These are phyloP conservation scores for Myanophis thanlyinensis DNA, from an alignment of 2,113 vertebrate species.

Conservation along the genomic window DNA sequence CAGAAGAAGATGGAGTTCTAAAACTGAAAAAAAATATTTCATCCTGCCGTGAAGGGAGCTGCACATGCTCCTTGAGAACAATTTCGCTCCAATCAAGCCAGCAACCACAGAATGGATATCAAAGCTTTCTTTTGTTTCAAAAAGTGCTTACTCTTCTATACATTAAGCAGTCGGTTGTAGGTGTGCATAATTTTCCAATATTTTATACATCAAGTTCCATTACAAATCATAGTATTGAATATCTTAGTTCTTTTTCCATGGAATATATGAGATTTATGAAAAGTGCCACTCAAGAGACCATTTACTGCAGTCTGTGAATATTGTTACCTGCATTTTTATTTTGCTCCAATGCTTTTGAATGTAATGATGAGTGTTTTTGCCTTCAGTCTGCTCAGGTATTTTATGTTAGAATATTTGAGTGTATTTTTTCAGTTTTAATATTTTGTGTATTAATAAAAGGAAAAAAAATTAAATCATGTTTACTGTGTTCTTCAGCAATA, in stretches of 20 bases:
- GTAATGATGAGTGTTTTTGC: slow-evolving; percentile 40
- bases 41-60: background rate
- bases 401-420: slow-evolving; percentile 58
- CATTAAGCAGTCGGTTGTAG: slow-evolving; percentile 4
- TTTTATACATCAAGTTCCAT: slow-evolving; percentile 35
- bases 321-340: slow-evolving; percentile 40
- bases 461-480: slow-evolving; percentile 52
- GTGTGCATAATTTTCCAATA: slow-evolving; percentile 41
- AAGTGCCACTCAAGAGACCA: slow-evolving; percentile 53
- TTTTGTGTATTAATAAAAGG: slow-evolving; percentile 64
- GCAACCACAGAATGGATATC: background rate
- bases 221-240: slow-evolving; percentile 41
- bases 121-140: background rate
- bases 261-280: slow-evolving; percentile 51
- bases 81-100: slow-evolving; percentile 3
- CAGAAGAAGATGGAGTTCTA: background rate
- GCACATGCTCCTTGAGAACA: background rate
- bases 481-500: slow-evolving; percentile 2
- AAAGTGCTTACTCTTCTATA: slow-evolving; percentile 11
- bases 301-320: slow-evolving; percentile 24
- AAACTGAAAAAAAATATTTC: background rate
- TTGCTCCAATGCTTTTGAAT: slow-evolving; percentile 22
- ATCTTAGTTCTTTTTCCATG: slow-evolving; percentile 34
- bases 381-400: slow-evolving; percentile 69
- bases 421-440: slow-evolving; percentile 64